Base-by-base conservation (phyloP, 2,888 invertebrate genomes). In the Rhagonycha lutea region DNA sequence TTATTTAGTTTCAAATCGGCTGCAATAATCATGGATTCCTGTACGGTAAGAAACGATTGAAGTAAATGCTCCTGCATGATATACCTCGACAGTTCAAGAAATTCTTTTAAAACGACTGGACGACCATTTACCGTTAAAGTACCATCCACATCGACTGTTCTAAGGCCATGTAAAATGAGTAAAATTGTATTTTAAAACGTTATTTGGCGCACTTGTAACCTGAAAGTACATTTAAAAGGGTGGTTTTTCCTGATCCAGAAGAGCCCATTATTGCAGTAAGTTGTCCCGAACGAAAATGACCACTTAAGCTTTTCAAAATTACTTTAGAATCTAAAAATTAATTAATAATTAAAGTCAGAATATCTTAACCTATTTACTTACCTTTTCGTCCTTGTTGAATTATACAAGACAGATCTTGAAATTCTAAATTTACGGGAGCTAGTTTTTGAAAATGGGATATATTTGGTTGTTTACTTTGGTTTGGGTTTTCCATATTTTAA, bases 51-150 rank as follows among this genome's bases (percentile, higher is more conserved):
- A 86, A 94, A 92, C 0, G 95, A 96, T 86, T 98, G 95, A 14
- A 97, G 88, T 0, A 96, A 89, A 84, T 96, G 96, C 79, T 96
- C 92, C 88, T 98, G 98, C 97, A 98, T 98, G 82, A 98, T 98
- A 89, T 98, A 98, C 71, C 97, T 93, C 0, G 97, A 96, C 88
- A 96, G 91, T 88, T 96, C 96, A 65, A 95, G 91, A 88, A 98
- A 98, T 80, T 92, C 90, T 24, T 92, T 90, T 75, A 95, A 89
- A 84, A 97, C 92, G 12, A 97, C 90, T 0, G 92, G 91, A 81
- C 92, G 90, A 0, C 95, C 95, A 87, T 98, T 98, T 14, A 96
- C 92, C 74, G 91, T 89, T 65, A 98, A 92, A n/a, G 91, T 89
- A 0, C 98, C 98, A 0, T 91, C 90, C 0, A 94, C 91, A 28